phyloP scores from a whole-genome alignment of 2,888 invertebrate species.

The Drosophila tripunctata region DNA sequence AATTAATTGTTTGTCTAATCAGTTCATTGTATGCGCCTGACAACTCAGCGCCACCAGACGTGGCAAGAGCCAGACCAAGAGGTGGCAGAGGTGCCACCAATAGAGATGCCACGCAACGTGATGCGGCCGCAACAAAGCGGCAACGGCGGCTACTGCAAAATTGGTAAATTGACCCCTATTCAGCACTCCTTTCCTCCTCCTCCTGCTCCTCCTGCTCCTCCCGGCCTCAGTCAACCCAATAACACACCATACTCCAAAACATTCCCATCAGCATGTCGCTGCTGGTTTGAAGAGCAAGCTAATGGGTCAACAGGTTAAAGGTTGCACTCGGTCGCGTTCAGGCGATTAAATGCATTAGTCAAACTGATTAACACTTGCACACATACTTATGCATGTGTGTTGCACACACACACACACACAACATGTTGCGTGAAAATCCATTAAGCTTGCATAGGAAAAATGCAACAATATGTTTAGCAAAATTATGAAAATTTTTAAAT shows the following conservation, averaged over 20 bases:
- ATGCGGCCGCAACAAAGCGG: conserved; percentile 16
- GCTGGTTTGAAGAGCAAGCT: conserved; percentile 10
- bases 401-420: not conserved
- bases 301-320: conserved; percentile 45
- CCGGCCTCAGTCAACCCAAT: not conserved
- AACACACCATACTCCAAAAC: not conserved
- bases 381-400: not conserved
- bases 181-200: not conserved
- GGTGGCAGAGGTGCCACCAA: not conserved
- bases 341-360: conserved; percentile 1
- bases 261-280: not conserved
- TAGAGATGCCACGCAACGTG: not conserved
- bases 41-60: conserved; percentile 1
- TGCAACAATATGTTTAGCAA: not conserved
- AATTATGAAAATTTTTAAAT: not conserved
- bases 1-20: conserved; percentile 79
- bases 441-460: not conserved
- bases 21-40: conserved; percentile 69
- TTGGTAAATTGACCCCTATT: conserved; percentile 26
- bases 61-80: not conserved
- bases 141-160: conserved; percentile 1
- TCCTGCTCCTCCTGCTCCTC: not conserved
- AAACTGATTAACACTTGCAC: conserved; percentile 18
- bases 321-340: not conserved
- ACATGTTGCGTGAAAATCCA: not conserved